Conservation (phyloP, 2,888 invertebrate genomes). For the Bellardia bayeri region DNA sequence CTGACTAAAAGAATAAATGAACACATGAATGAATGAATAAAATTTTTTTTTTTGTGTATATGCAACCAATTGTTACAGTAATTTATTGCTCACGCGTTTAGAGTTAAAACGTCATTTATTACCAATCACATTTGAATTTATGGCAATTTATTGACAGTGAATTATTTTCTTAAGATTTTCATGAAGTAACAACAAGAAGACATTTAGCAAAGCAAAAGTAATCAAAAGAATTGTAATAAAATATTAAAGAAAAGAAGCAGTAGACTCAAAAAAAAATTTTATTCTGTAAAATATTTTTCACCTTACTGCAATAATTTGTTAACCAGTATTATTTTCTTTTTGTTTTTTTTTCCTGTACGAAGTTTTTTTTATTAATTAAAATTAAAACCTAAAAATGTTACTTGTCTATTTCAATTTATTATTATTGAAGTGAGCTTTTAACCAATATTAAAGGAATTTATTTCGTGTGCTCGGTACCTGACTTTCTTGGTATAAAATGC, state of each 20-base stretch:
- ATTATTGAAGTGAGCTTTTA: slow-evolving; percentile 71
- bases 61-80: slow-evolving; percentile 70
- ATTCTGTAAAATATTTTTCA: slow-evolving; percentile 58
- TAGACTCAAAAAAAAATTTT: slow-evolving; percentile 5
- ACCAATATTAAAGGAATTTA: slow-evolving; percentile 41
- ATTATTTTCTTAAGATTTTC: slow-evolving; percentile 69
- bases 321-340: slow-evolving; percentile 10
- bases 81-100: slow-evolving; percentile 75
- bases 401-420: slow-evolving; percentile 73
- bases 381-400: slow-evolving; percentile 71
- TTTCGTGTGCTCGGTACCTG: slow-evolving; percentile 52
- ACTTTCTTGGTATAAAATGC: slow-evolving; percentile 40
- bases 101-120: slow-evolving; percentile 75
- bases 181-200: slow-evolving; percentile 35
- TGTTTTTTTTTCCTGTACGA: neutral
- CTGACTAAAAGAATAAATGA: slow-evolving; percentile 27
- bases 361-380: slow-evolving; percentile 69
- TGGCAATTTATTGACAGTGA: slow-evolving; percentile 75
- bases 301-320: slow-evolving; percentile 62
- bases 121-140: slow-evolving; percentile 75
- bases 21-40: slow-evolving; percentile 44
- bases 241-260: slow-evolving; percentile 46
- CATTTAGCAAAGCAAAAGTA: slow-evolving; percentile 6
- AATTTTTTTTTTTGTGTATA: slow-evolving; percentile 22
- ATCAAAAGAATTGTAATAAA: slow-evolving; percentile 53